These are phyloP conservation scores for Lasaia peninsularis DNA, from an alignment of 1,140 invertebrate species.

Conservation along the genomic window DNA sequence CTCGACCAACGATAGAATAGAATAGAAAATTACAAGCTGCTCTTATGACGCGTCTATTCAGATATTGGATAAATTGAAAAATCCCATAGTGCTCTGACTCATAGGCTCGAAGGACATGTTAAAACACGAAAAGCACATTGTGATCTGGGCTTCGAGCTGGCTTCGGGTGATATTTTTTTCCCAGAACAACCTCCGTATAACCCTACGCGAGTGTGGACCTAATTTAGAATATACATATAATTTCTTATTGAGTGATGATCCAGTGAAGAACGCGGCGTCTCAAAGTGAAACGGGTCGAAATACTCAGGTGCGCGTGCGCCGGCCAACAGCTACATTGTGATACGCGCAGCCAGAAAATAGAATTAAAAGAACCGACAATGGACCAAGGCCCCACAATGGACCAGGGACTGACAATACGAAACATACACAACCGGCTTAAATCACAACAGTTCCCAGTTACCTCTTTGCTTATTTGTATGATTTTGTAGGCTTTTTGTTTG, in stretches of 20 bases:
- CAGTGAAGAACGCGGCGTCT: conserved; percentile 57
- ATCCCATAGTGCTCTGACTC: not conserved
- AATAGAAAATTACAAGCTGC: not conserved
- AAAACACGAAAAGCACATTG: not conserved
- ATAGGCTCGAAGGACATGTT: not conserved
- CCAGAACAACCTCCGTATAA: not conserved
- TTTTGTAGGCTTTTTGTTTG: not conserved
- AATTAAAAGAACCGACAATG: conserved; percentile 68
- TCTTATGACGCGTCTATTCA: not conserved
- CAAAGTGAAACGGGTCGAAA: conserved; percentile 63
- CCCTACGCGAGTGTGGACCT: conserved; percentile 14
- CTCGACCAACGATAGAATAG: too few relatives aligned
- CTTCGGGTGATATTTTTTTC: not conserved
- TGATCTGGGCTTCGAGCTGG: not conserved
- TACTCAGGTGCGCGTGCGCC: conserved; percentile 62
- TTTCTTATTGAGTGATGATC: conserved; percentile 48
- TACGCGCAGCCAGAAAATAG: conserved; percentile 59
- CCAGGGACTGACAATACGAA: conserved; percentile 48
- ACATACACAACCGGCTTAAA: conserved; percentile 33
- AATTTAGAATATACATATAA: conserved; percentile 37
- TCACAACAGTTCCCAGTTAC: conserved; percentile 23
- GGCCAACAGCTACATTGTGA: conserved; percentile 56
- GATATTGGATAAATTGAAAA: too few relatives aligned
- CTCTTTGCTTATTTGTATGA: conserved; percentile 2
- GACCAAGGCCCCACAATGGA: conserved; percentile 55